Evolutionary conservation across 2,888 invertebrate species (phyloP).

Genomic region (Miltochrista miniata): DNA sequence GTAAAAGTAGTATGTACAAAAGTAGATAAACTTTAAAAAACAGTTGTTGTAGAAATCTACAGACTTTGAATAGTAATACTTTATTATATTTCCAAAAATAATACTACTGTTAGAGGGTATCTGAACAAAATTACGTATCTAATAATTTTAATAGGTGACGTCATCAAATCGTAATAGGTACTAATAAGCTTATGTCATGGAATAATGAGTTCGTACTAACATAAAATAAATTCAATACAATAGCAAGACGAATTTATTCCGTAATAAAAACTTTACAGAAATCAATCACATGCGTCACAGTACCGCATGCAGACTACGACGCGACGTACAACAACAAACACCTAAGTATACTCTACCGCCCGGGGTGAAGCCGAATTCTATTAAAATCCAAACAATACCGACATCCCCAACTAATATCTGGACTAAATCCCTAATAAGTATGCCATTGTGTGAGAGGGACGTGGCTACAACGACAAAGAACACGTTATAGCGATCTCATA

Average conservation of each 20-base stretch:
- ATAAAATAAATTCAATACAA: constrained; percentile 21
- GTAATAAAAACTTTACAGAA: constrained; percentile 34
- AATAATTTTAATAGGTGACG: too few relatives aligned
- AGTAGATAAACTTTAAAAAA: too few relatives aligned
- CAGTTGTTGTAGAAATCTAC: too few relatives aligned
- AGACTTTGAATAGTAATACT: too few relatives aligned
- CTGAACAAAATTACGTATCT: too few relatives aligned
- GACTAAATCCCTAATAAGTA: constrained; percentile 84
- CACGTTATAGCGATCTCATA: constrained; percentile 80
- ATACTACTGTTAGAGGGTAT: too few relatives aligned
- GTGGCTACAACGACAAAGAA: constrained; percentile 80
- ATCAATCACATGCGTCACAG: constrained; percentile 59
- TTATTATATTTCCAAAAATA: too few relatives aligned
- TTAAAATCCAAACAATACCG: constrained; percentile 82
- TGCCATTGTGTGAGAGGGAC: constrained; percentile 83
- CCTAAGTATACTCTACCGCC: constrained; percentile 68
- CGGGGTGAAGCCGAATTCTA: constrained; percentile 78
- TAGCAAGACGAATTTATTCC: constrained; percentile 35
- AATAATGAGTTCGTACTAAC: too few relatives aligned
- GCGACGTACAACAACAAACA: constrained; percentile 40
- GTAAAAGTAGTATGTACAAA: too few relatives aligned
- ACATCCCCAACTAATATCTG: constrained; percentile 84
- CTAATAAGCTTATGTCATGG: too few relatives aligned
- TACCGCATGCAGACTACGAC: constrained; percentile 48
- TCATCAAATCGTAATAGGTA: too few relatives aligned